Evolutionary conservation across 2,113 vertebrate species (phyloP).

Genomic region (Cephalopterus ornatus): DNA sequence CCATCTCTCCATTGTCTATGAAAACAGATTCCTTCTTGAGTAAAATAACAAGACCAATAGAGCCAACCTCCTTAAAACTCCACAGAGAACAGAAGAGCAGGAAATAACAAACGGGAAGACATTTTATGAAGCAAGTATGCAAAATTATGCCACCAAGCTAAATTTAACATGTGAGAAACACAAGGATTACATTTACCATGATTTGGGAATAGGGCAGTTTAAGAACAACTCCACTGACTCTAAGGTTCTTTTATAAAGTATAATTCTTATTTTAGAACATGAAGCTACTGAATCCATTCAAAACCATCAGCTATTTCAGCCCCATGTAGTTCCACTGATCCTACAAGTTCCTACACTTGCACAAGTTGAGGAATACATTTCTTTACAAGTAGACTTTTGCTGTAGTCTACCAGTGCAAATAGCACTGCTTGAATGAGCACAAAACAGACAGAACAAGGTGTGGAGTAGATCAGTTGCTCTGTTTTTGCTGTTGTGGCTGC

Average conservation of each 20-base stretch:
- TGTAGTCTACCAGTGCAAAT: neutral
- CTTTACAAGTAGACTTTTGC: neutral
- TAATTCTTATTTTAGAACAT: neutral
- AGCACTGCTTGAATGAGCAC: neutral
- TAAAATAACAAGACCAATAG: neutral
- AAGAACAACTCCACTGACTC: neutral
- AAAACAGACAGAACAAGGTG: neutral
- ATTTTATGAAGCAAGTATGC: neutral
- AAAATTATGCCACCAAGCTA: neutral
- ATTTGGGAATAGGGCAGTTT: neutral
- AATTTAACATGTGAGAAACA: neutral
- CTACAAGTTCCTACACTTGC: neutral
- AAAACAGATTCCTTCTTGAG: neutral
- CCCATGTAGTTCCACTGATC: neutral
- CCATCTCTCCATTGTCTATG: neutral
- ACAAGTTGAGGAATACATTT: neutral
- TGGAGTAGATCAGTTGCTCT: neutral
- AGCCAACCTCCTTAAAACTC: neutral
- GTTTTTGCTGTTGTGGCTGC: neutral
- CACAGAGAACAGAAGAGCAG: neutral
- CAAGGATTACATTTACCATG: neutral
- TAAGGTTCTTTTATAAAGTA: neutral
- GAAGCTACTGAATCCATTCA: neutral
- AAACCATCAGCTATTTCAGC: neutral
- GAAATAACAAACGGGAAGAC: neutral